Conservation (phyloP, 2,888 invertebrate species). For the Tinea semifulvella region DNA sequence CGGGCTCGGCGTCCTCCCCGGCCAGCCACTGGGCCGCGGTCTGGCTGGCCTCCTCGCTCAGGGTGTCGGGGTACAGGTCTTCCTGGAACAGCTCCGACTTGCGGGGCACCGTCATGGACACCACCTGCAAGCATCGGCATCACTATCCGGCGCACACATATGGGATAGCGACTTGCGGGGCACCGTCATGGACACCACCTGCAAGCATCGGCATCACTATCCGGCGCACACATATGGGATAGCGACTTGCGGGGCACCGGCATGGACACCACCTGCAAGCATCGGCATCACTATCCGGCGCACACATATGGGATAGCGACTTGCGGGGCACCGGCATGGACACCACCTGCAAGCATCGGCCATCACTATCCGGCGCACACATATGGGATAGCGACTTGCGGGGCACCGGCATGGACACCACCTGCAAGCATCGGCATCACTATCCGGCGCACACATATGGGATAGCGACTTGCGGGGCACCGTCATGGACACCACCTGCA, state of each 20-base stretch:
- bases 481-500: constrained; percentile 94
- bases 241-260: constrained; percentile 97
- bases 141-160: background rate
- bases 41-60: constrained; percentile 88
- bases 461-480: constrained; percentile 97
- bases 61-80: constrained; percentile 95
- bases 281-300: no score
- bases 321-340: constrained; percentile 99
- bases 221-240: no score
- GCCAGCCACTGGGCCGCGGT: constrained; percentile 93
- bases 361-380: no score
- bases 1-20: constrained; percentile 90
- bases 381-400: no score
- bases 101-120: constrained; percentile 98
- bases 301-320: no score
- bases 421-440: no score
- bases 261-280: constrained; percentile 94
- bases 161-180: constrained; percentile 96
- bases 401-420: no score
- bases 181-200: constrained; percentile 96
- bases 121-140: constrained; percentile 55
- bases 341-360: no score
- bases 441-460: no score
- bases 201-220: no score
- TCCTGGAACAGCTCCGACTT: constrained; percentile 98